Percentiles rank a stretch among this genome's conserved stretches.
These are phyloP conservation scores for Zosterops borbonicus DNA, from an alignment of 2,113 vertebrate genomes.

Conservation along the genomic window DNA sequence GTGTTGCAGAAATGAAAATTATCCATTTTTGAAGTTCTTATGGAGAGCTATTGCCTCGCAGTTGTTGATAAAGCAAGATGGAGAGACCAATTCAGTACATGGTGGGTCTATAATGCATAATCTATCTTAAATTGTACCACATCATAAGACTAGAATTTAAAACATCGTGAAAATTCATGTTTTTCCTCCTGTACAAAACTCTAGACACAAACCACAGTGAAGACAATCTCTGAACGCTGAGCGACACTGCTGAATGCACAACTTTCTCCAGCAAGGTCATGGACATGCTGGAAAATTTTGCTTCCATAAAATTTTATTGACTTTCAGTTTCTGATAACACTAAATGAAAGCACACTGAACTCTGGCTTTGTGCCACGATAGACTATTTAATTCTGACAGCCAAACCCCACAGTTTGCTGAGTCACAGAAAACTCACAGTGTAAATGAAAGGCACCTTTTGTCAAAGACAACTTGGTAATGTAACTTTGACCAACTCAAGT, in stretches of 20 bases:
- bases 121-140: background rate
- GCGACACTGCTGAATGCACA: background rate
- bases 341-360: background rate
- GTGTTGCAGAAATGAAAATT: background rate
- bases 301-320: constrained; percentile 22
- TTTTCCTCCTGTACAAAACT: background rate
- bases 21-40: background rate
- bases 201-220: background rate
- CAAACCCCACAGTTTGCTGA: background rate
- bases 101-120: background rate
- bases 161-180: background rate
- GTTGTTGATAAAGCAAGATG: background rate
- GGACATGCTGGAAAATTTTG: background rate
- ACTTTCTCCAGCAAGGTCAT: constrained; percentile 18
- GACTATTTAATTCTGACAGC: constrained; percentile 14
- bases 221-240: background rate
- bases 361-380: background rate
- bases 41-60: background rate
- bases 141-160: background rate
- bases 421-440: background rate
- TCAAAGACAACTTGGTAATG: background rate
- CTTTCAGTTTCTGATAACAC: constrained; percentile 21
- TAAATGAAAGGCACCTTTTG: constrained; percentile 40
- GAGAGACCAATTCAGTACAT: background rate
- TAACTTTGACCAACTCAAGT: background rate